Percentiles rank a stretch among this genome's conserved stretches.
Conservation (phyloP, 2,888 invertebrate genomes). For the Dione juno region DNA sequence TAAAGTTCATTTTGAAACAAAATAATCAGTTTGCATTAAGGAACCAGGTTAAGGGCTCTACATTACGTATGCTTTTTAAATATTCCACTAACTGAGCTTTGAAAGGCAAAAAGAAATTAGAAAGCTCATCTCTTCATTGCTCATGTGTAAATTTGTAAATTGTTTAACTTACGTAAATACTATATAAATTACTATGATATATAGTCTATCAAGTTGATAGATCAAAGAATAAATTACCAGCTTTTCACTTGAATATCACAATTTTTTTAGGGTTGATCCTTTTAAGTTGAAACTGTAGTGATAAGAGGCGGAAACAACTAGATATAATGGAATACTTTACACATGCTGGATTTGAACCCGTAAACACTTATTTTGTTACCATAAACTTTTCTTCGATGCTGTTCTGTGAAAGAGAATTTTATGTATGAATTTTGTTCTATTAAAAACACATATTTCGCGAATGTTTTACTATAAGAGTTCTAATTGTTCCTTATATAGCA, state of each 20-base stretch:
- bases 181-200: neutral
- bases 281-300: neutral
- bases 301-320: neutral
- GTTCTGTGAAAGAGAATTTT: too few species aligned
- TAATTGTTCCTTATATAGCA: neutral
- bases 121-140: constrained; percentile 8
- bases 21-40: constrained; percentile 4
- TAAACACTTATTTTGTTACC: too few species aligned
- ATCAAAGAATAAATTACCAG: constrained; percentile 1
- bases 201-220: neutral
- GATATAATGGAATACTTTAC: neutral
- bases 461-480: neutral
- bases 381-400: too few species aligned
- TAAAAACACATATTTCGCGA: too few species aligned
- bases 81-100: constrained; percentile 37
- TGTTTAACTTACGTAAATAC: neutral
- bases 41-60: constrained; percentile 40
- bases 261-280: neutral
- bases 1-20: constrained; percentile 14
- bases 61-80: constrained; percentile 37
- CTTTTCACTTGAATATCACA: neutral
- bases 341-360: neutral
- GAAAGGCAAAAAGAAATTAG: constrained; percentile 18
- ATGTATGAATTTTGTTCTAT: too few species aligned
- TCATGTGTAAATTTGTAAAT: constrained; percentile 14